Percentiles rank a stretch among this genome's conserved stretches.
These are phyloP conservation scores for Caenorhabditis sinica DNA, from an alignment of 2,888 invertebrate species.

Conservation along the genomic window DNA sequence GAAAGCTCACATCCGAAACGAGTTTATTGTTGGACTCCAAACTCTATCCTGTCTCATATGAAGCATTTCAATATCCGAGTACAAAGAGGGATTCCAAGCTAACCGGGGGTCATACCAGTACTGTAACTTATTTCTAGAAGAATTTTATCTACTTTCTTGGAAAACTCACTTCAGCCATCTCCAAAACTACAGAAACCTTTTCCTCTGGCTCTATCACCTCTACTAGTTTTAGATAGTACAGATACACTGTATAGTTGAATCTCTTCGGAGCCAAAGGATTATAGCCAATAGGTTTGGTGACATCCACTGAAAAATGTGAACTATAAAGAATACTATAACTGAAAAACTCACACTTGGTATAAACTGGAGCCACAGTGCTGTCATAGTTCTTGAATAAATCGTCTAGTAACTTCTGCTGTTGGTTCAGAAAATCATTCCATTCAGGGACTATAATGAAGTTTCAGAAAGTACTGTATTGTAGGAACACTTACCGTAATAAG, in stretches of 20 bases:
- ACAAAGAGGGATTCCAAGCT: slow-evolving; percentile 26
- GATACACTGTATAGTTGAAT: slow-evolving; percentile 43
- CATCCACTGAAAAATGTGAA: background rate
- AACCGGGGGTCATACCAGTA: slow-evolving; percentile 53
- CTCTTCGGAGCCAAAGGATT: slow-evolving; percentile 5
- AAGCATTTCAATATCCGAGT: slow-evolving; percentile 8
- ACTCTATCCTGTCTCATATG: slow-evolving; percentile 48
- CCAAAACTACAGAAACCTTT: slow-evolving; percentile 43
- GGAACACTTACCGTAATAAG: background rate
- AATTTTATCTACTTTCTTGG: background rate
- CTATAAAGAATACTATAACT: background rate
- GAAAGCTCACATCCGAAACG: slow-evolving; percentile 9
- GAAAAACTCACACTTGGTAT: slow-evolving; percentile 22
- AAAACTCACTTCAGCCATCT: slow-evolving; percentile 40
- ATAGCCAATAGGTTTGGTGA: slow-evolving; percentile 21
- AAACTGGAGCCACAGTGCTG: slow-evolving; percentile 23
- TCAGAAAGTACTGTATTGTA: background rate
- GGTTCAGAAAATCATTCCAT: slow-evolving; percentile 23
- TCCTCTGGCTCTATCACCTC: slow-evolving; percentile 56
- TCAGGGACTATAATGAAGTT: background rate
- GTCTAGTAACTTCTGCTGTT: background rate
- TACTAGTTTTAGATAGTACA: slow-evolving; percentile 50
- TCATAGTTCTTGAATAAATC: slow-evolving; percentile 24
- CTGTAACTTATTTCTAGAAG: background rate
- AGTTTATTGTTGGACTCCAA: slow-evolving; percentile 47